Percentiles rank a stretch among this genome's conserved stretches.
These are phyloP conservation scores for Lineus longissimus DNA, from an alignment of 1,140 invertebrate species.

Conservation along the genomic window DNA sequence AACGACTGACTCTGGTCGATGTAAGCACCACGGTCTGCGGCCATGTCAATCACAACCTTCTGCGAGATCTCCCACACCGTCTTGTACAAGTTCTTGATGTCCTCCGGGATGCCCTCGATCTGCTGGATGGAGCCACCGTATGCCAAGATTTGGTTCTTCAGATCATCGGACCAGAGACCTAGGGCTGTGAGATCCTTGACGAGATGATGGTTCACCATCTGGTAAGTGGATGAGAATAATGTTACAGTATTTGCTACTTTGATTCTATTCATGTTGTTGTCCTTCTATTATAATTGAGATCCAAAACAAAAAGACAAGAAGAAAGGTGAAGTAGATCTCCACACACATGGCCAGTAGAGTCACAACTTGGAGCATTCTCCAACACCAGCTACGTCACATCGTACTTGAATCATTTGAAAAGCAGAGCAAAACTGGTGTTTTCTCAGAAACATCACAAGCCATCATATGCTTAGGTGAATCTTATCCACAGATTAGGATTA, in stretches of 20 bases:
- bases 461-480: too few relatives aligned
- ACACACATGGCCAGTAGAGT: neutral
- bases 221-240: too few relatives aligned
- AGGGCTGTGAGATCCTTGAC: slow-evolving; percentile 86
- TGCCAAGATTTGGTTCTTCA: slow-evolving; percentile 94
- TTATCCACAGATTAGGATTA: too few relatives aligned
- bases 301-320: slow-evolving; percentile 5
- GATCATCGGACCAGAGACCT: slow-evolving; percentile 91
- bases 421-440: too few relatives aligned
- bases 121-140: slow-evolving; percentile 89
- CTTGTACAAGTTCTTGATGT: slow-evolving; percentile 90
- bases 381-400: too few relatives aligned
- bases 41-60: slow-evolving; percentile 92
- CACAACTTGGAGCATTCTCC: too few relatives aligned
- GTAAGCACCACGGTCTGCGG: slow-evolving; percentile 93
- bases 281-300: too few relatives aligned
- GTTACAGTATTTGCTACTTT: too few relatives aligned
- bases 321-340: neutral
- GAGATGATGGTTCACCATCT: slow-evolving; percentile 96
- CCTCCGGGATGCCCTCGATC: slow-evolving; percentile 80
- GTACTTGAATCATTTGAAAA: too few relatives aligned
- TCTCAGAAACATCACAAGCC: too few relatives aligned
- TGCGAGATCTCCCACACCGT: slow-evolving; percentile 99
- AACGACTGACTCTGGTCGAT: slow-evolving; percentile 98
- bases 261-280: too few relatives aligned